Evolutionary conservation across 2,888 invertebrate species (phyloP).

Genomic region (Tanaodytes sp.): DNA sequence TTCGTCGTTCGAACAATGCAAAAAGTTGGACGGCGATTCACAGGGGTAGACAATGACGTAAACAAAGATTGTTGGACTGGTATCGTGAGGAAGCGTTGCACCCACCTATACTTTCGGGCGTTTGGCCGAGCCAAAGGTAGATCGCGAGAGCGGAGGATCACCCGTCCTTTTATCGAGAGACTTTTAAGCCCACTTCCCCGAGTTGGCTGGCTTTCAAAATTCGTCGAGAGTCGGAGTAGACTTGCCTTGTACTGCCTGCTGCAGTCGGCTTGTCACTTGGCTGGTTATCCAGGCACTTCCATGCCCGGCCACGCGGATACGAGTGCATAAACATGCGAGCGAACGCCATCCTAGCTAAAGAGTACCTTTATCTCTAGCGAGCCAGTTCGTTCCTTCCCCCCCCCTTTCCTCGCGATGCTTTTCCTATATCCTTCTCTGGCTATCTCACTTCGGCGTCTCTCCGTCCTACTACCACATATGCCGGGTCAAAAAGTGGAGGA

Average conservation of each 20-base stretch:
- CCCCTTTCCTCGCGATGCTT: slow-evolving; percentile 50
- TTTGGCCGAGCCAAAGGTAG: slow-evolving; percentile 55
- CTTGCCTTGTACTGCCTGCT: slow-evolving; percentile 58
- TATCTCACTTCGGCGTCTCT: slow-evolving; percentile 45
- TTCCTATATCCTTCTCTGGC: slow-evolving; percentile 48
- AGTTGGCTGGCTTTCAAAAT: slow-evolving; percentile 73
- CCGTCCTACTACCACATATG: slow-evolving; percentile 56
- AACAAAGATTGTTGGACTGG: slow-evolving; percentile 34
- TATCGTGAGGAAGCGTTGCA: slow-evolving; percentile 23
- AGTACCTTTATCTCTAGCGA: slow-evolving; percentile 71
- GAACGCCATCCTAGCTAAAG: slow-evolving; percentile 70
- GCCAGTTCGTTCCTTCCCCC: slow-evolving; percentile 62
- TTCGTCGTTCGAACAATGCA: slow-evolving; percentile 49
- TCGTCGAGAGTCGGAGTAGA: slow-evolving; percentile 62
- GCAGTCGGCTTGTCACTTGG: slow-evolving; percentile 71
- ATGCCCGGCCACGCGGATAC: slow-evolving; percentile 72
- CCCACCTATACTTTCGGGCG: slow-evolving; percentile 45
- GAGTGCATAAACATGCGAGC: slow-evolving; percentile 73
- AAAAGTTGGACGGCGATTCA: slow-evolving; percentile 37
- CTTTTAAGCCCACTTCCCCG: slow-evolving; percentile 72
- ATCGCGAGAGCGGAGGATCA: slow-evolving; percentile 50
- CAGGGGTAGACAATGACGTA: slow-evolving; percentile 19
- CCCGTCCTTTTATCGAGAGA: slow-evolving; percentile 70
- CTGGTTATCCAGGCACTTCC: slow-evolving; percentile 73
- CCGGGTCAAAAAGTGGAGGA: slow-evolving; percentile 53